These are phyloP conservation scores for Allacma fusca DNA, from an alignment of 2,888 invertebrate genomes.

Conservation along the genomic window DNA sequence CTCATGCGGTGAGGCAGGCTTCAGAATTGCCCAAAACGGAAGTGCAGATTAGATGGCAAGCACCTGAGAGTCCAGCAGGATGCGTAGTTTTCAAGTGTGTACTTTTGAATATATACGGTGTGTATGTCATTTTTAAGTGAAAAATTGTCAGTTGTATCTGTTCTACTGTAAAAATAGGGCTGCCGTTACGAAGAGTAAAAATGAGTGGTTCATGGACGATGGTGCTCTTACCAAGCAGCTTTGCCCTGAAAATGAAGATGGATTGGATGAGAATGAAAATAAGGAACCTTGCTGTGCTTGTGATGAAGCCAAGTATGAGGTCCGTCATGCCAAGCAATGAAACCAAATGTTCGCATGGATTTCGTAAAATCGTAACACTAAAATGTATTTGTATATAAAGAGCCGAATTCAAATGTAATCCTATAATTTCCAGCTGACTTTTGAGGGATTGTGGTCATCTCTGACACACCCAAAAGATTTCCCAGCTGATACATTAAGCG, in stretches of 20 bases:
- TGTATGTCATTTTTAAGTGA: too few relatives aligned
- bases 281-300: slow-evolving; percentile 90
- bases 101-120: too few relatives aligned
- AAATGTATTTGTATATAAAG: too few relatives aligned
- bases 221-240: slow-evolving; percentile 75
- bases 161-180: slow-evolving; percentile 67
- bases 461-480: slow-evolving; percentile 72
- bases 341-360: too few relatives aligned
- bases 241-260: slow-evolving; percentile 75
- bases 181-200: slow-evolving; percentile 76
- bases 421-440: slow-evolving; percentile 65
- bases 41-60: slow-evolving; percentile 84
- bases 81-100: slow-evolving; percentile 82
- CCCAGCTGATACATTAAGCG: slow-evolving; percentile 67
- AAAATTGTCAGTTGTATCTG: too few relatives aligned
- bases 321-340: background rate
- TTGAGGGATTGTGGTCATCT: slow-evolving; percentile 71
- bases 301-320: slow-evolving; percentile 97
- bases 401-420: too few relatives aligned
- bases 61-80: slow-evolving; percentile 79
- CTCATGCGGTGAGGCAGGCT: slow-evolving; percentile 82
- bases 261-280: slow-evolving; percentile 73
- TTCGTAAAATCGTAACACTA: too few relatives aligned
- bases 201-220: slow-evolving; percentile 85
- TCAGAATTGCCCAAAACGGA: slow-evolving; percentile 82